A percentile compares a stretch with the other conserved stretches of the same genome.
Evolutionary conservation across 2,888 invertebrate species (phyloP).

Genomic region (Andrena dorsata): DNA sequence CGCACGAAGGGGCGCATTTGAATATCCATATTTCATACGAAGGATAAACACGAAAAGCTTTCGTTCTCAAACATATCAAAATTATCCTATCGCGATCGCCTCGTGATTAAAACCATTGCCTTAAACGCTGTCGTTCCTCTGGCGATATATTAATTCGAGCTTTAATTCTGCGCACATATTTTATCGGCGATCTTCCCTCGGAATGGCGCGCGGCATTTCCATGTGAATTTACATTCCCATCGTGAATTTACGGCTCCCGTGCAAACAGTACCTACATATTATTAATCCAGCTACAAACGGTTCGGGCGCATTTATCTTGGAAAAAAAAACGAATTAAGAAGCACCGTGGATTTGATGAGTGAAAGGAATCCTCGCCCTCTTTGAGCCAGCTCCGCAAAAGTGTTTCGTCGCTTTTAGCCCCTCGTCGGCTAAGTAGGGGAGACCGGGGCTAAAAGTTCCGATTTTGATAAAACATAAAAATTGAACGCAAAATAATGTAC

Average conservation of each 20-base stretch:
- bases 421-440: slow-evolving; percentile 13
- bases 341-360: neutral
- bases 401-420: slow-evolving; percentile 9
- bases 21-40: neutral
- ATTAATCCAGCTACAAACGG: no score
- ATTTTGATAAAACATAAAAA: no score
- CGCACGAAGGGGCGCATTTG: neutral
- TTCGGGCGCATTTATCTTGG: no score
- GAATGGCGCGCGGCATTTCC: no score
- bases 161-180: no score
- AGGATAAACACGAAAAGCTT: neutral
- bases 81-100: neutral
- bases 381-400: neutral
- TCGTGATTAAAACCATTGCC: neutral
- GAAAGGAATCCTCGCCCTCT: neutral
- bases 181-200: no score
- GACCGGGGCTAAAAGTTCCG: no score
- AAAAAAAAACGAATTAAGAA: neutral
- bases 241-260: no score
- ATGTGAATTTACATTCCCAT: no score
- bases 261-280: no score
- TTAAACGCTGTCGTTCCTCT: neutral
- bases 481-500: no score
- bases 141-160: neutral
- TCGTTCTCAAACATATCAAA: neutral